Evolutionary conservation across 2,888 invertebrate genomes (phyloP).

Genomic region (Uropetala carovei): DNA sequence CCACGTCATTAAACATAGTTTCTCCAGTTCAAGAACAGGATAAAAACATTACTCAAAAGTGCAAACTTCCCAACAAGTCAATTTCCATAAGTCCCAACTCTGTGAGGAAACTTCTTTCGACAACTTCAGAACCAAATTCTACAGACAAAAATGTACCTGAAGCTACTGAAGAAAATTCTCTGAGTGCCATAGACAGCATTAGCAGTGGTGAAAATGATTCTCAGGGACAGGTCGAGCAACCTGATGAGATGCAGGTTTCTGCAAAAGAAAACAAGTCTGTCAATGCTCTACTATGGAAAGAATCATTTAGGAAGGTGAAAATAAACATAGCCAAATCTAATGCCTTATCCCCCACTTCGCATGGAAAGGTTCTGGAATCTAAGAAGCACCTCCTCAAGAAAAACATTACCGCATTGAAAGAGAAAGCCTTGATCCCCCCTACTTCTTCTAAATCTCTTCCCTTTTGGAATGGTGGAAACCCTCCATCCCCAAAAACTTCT

Average conservation of each 20-base stretch:
- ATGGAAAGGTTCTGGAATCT: not conserved
- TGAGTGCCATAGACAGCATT: not conserved
- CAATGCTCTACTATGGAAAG: constrained; percentile 12
- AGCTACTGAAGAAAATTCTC: not conserved
- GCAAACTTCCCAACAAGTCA: not conserved
- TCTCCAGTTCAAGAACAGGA: not conserved
- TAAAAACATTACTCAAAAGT: not conserved
- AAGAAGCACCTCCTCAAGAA: not conserved
- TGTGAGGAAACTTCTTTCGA: not conserved
- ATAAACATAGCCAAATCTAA: not conserved
- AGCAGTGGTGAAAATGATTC: not conserved
- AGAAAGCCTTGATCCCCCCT: not conserved
- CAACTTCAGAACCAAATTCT: not conserved
- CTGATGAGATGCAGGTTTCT: not conserved
- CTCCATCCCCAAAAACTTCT: not conserved
- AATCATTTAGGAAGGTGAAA: constrained; percentile 32
- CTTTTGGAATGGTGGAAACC: not conserved
- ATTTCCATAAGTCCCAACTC: constrained; percentile 9
- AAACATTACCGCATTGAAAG: not conserved
- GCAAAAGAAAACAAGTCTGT: not conserved
- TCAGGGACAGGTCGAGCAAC: not conserved
- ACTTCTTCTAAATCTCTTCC: not conserved
- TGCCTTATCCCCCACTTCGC: not conserved
- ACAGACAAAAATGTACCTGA: not conserved
- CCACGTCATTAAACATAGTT: not conserved